phyloP scores from a whole-genome alignment of 1,140 invertebrate species.

The Sipha flava region DNA sequence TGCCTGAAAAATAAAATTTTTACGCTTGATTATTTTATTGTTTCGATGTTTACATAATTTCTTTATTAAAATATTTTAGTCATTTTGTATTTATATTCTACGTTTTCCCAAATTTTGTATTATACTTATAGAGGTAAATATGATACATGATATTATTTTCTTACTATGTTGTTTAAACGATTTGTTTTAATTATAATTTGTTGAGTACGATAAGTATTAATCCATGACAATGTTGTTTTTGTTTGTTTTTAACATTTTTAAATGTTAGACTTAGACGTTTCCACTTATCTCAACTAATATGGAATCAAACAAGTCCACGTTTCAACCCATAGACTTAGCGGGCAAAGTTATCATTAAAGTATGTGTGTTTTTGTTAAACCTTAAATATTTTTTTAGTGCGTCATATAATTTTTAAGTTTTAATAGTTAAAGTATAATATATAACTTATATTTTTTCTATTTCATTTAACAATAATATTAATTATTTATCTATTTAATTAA shows the following conservation, averaged over 20 bases:
- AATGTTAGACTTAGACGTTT: not conserved
- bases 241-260: not conserved
- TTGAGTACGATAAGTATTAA: not conserved
- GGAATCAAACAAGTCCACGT: constrained; percentile 35
- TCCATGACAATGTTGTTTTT: no score
- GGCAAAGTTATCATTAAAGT: constrained; percentile 41
- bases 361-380: not conserved
- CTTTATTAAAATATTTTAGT: no score
- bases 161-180: no score
- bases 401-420: no score
- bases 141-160: no score
- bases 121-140: no score
- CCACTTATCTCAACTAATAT: not conserved
- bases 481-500: no score
- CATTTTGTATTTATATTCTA: no score
- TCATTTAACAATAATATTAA: no score
- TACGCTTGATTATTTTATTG: not conserved
- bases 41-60: no score
- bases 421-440: not conserved
- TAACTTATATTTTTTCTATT: no score
- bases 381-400: not conserved
- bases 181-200: not conserved
- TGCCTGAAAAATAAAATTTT: not conserved
- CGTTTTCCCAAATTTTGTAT: no score
- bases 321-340: constrained; percentile 39